Percentiles rank a stretch among this genome's conserved stretches.
Conservation (phyloP, 2,888 invertebrate genomes). For the Junonia oenone region DNA sequence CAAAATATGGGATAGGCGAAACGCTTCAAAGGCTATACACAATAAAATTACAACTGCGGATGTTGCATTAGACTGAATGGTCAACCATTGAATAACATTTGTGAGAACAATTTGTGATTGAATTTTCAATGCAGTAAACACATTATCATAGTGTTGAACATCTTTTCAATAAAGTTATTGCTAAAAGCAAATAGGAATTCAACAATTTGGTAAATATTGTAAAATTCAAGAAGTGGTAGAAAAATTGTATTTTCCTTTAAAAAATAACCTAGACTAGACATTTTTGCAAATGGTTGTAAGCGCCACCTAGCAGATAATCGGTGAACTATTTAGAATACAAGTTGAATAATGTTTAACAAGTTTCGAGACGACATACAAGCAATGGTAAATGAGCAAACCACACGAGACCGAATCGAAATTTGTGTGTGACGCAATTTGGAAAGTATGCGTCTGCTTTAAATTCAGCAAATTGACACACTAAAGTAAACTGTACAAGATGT, state of each 20-base stretch:
- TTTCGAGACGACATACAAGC: constrained; percentile 7
- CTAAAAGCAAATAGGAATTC: no score
- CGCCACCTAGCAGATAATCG: constrained; percentile 45
- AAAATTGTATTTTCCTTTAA: background rate
- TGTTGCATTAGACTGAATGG: constrained; percentile 44
- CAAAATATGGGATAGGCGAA: constrained; percentile 62
- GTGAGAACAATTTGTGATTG: constrained; percentile 35
- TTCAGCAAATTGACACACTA: constrained; percentile 32
- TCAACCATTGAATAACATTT: constrained; percentile 39
- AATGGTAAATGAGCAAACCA: constrained; percentile 16
- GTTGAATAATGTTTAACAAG: constrained; percentile 2
- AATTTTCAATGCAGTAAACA: background rate
- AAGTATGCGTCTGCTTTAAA: constrained; percentile 66
- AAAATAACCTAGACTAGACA: background rate
- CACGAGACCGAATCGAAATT: constrained; percentile 48
- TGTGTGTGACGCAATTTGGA: constrained; percentile 66
- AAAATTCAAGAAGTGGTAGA: no score
- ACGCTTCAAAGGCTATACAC: constrained; percentile 59
- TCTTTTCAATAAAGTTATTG: no score
- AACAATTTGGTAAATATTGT: no score
- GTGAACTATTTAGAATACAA: background rate
- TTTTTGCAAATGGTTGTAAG: constrained; percentile 6
- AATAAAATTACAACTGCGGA: constrained; percentile 63
- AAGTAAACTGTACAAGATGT: background rate
- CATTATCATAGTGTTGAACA: no score